phyloP scores from a whole-genome alignment of 2,113 vertebrate genomes.

The Xenopus tropicalis region DNA sequence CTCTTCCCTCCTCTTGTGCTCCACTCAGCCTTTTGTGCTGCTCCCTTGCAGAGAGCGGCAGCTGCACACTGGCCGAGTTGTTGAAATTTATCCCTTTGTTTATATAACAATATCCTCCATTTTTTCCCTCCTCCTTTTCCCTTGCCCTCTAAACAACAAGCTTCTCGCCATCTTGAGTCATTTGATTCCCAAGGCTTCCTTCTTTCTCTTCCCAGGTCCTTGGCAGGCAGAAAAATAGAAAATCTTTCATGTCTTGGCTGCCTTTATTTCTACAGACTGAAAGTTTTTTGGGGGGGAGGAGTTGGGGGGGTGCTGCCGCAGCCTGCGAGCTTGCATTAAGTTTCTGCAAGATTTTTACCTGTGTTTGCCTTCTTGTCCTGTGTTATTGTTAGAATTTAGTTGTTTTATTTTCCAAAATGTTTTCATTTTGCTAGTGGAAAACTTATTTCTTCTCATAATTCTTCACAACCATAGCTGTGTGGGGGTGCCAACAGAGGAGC shows the following conservation, averaged over 20 bases:
- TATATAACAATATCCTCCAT: conserved; percentile 99
- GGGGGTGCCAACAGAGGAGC: too few relatives aligned
- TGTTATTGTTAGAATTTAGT: background rate
- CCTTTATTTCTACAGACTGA: conserved; percentile 29
- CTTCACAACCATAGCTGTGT: too few relatives aligned
- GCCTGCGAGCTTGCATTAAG: conserved; percentile 73
- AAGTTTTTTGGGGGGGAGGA: too few relatives aligned
- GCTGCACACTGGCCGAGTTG: conserved; percentile 80
- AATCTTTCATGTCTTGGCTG: too few relatives aligned
- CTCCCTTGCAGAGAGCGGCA: conserved; percentile 75
- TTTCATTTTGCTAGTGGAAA: too few relatives aligned
- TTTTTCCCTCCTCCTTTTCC: conserved; percentile 65
- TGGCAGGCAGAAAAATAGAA: conserved; percentile 49
- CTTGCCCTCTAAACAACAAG: conserved; percentile 97
- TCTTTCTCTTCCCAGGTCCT: conserved; percentile 52
- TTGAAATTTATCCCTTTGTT: conserved; percentile 97
- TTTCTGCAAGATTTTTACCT: conserved; percentile 60
- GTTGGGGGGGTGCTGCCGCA: conserved; percentile 50
- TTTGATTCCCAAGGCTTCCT: conserved; percentile 70
- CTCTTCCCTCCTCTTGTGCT: conserved; percentile 39
- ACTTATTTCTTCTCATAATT: too few relatives aligned
- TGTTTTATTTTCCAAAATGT: background rate
- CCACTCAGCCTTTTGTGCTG: conserved; percentile 64
- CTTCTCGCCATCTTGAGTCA: conserved; percentile 98
- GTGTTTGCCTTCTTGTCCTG: conserved; percentile 39